phyloP scores from a whole-genome alignment of 1,140 invertebrate genomes.

The Plutomurus gul region DNA sequence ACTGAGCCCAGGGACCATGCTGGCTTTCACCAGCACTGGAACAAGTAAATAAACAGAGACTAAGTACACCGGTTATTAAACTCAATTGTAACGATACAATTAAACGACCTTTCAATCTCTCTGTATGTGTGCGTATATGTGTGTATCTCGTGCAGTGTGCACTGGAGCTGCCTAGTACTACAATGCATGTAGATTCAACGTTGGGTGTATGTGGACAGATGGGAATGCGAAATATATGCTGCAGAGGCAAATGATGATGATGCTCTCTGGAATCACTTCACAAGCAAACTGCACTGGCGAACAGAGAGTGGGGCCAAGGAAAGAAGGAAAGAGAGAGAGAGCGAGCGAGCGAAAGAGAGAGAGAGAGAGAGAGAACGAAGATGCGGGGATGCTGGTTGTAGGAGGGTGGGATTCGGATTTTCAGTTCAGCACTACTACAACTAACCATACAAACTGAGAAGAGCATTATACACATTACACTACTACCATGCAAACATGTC shows the following conservation, averaged over 20 bases:
- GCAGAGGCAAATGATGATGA: background rate
- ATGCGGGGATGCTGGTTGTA: conserved; percentile 11
- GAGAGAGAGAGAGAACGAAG: background rate
- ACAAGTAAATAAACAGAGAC: too few species aligned
- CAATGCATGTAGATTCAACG: background rate
- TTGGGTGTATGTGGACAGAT: background rate
- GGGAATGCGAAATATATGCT: background rate
- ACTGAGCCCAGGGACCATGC: too few species aligned
- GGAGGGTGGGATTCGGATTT: conserved; percentile 39
- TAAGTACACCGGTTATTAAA: too few species aligned
- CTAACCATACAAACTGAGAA: background rate
- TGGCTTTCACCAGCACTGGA: too few species aligned
- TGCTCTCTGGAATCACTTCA: conserved; percentile 33
- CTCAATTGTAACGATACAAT: too few species aligned
- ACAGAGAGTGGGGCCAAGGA: background rate
- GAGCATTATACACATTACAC: background rate
- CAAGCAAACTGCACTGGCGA: conserved; percentile 23
- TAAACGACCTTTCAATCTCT: too few species aligned
- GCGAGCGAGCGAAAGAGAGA: background rate
- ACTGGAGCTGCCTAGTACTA: too few species aligned
- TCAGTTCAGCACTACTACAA: background rate
- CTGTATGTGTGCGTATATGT: too few species aligned
- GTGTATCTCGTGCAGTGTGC: too few species aligned
- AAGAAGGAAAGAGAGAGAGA: background rate
- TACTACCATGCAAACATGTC: background rate